Conservation (phyloP, 2,888 invertebrate genomes). For the Caenorhabditis sulstoni region DNA sequence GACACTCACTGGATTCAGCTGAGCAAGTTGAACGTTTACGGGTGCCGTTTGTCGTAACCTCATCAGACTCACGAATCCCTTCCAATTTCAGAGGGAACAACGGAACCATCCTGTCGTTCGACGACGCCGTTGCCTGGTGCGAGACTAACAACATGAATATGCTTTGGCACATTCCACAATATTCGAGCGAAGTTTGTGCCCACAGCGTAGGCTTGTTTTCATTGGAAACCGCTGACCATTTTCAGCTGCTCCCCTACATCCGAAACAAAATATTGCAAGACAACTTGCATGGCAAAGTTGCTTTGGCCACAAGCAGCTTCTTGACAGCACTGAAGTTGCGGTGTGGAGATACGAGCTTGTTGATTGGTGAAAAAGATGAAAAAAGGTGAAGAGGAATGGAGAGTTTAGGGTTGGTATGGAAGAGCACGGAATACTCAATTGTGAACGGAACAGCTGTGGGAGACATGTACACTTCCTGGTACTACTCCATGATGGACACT, state of each 20-base stretch:
- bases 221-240: background rate
- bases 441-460: slow-evolving; percentile 41
- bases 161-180: slow-evolving; percentile 47
- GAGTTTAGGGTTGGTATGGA: slow-evolving; percentile 56
- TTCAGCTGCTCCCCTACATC: slow-evolving; percentile 61
- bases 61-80: background rate
- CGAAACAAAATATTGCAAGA: slow-evolving; percentile 59
- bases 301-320: slow-evolving; percentile 42
- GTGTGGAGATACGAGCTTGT: slow-evolving; percentile 29
- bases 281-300: slow-evolving; percentile 50
- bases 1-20: slow-evolving; percentile 57
- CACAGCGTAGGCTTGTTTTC: background rate
- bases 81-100: slow-evolving; percentile 25
- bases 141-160: slow-evolving; percentile 53
- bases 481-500: slow-evolving; percentile 41
- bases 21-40: slow-evolving; percentile 36
- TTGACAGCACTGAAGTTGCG: slow-evolving; percentile 24
- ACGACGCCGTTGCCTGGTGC: slow-evolving; percentile 52
- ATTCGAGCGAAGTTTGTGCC: slow-evolving; percentile 30
- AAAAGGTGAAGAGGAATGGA: too few relatives aligned
- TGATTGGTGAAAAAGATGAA: too few relatives aligned
- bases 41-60: slow-evolving; percentile 1
- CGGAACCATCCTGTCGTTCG: slow-evolving; percentile 38
- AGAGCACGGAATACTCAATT: slow-evolving; percentile 42
- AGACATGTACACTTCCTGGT: slow-evolving; percentile 34